Conservation (phyloP, 2,797 vertebrate genomes). For the Lepilemur ruficaudatus region DNA sequence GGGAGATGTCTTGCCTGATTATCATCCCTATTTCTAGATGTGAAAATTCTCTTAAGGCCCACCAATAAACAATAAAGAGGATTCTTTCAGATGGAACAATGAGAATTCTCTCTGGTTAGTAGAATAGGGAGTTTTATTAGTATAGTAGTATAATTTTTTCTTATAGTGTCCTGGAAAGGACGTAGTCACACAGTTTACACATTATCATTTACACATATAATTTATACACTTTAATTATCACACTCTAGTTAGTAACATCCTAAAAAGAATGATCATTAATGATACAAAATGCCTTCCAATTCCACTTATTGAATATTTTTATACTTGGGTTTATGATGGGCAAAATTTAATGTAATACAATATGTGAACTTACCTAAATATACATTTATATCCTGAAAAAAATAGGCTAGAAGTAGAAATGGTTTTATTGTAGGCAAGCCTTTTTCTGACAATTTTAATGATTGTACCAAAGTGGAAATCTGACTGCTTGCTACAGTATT, state of each 20-base stretch:
- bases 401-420: neutral
- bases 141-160: neutral
- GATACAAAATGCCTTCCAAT: neutral
- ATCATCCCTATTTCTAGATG: neutral
- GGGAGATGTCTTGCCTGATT: neutral
- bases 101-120: neutral
- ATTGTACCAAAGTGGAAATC: neutral
- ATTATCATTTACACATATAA: neutral
- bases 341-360: neutral
- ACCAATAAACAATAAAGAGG: neutral
- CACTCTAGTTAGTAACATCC: neutral
- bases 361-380: neutral
- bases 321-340: neutral
- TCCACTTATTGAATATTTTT: neutral
- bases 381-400: neutral
- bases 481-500: neutral
- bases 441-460: neutral
- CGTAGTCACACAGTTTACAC: neutral
- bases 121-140: neutral
- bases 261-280: neutral
- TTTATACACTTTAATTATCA: neutral
- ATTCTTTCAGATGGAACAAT: neutral
- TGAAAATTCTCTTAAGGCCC: neutral
- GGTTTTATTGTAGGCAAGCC: neutral
- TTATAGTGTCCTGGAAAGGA: neutral